Conservation (phyloP, 2,888 invertebrate genomes). For the Chrysolina haemoptera region DNA sequence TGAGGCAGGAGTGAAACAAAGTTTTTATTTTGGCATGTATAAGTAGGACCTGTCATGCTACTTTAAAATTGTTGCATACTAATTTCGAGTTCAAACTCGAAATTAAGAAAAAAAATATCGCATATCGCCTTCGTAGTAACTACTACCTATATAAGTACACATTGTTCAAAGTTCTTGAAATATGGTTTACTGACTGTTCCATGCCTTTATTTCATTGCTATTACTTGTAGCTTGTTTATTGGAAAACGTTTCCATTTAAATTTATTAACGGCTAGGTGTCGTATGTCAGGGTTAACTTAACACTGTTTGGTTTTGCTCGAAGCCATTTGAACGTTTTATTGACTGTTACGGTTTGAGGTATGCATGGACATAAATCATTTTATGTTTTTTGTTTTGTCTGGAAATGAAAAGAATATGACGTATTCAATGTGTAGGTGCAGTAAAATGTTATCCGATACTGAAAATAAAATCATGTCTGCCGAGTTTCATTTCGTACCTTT, state of each 20-base stretch:
- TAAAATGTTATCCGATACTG: not conserved
- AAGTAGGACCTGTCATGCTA: no score
- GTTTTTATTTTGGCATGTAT: no score
- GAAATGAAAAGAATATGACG: constrained; percentile 6
- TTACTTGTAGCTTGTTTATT: constrained; percentile 12
- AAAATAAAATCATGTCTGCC: not conserved
- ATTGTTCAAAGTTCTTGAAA: no score
- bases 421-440: constrained; percentile 18
- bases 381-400: constrained; percentile 29
- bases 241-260: constrained; percentile 30
- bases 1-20: no score
- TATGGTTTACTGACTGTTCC: not conserved
- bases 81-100: no score
- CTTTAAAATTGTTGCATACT: no score
- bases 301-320: constrained; percentile 27
- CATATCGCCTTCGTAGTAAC: no score
- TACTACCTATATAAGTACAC: no score
- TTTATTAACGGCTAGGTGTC: constrained; percentile 32
- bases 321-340: constrained; percentile 28
- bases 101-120: no score
- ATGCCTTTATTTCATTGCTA: not conserved
- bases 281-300: constrained; percentile 29
- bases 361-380: constrained; percentile 29
- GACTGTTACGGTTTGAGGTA: constrained; percentile 24
- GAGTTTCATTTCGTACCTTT: not conserved